Percentiles rank a stretch among this genome's conserved stretches.
Conservation (phyloP, 2,113 vertebrate species). For the Spea multiplicata region DNA sequence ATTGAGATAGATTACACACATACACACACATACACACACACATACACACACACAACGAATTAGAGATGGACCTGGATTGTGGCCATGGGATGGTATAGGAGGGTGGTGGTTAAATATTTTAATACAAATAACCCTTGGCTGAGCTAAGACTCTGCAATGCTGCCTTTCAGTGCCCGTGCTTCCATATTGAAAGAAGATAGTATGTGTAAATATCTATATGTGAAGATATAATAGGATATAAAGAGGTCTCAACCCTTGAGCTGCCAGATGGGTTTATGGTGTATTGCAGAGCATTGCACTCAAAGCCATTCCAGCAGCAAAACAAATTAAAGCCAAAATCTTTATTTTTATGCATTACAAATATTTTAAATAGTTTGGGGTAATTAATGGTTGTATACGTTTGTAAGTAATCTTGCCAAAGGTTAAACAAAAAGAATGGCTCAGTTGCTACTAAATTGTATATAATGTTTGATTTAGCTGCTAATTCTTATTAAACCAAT, state of each 20-base stretch:
- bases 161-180: slow-evolving; percentile 70
- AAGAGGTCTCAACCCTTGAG: neutral
- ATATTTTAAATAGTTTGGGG: slow-evolving; percentile 99
- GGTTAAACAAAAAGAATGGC: slow-evolving; percentile 71
- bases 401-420: slow-evolving; percentile 99
- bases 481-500: slow-evolving; percentile 58
- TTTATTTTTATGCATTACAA: slow-evolving; percentile 99
- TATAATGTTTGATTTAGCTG: slow-evolving; percentile 78
- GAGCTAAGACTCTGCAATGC: slow-evolving; percentile 52
- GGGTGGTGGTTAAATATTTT: neutral
- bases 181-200: slow-evolving; percentile 72
- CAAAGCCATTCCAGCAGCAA: slow-evolving; percentile 46
- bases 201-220: slow-evolving; percentile 54
- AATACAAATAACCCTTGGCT: neutral
- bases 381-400: slow-evolving; percentile 85
- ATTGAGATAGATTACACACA: too few relatives aligned
- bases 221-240: slow-evolving; percentile 42
- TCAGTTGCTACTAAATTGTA: slow-evolving; percentile 83
- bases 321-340: slow-evolving; percentile 93
- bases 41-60: neutral
- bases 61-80: slow-evolving; percentile 20
- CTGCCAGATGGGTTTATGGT: slow-evolving; percentile 10
- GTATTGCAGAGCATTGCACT: slow-evolving; percentile 8
- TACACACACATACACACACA: neutral
- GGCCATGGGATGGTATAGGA: slow-evolving; percentile 1